Evolutionary conservation across 2,888 invertebrate species (phyloP).

Genomic region (Resseliella maxima): DNA sequence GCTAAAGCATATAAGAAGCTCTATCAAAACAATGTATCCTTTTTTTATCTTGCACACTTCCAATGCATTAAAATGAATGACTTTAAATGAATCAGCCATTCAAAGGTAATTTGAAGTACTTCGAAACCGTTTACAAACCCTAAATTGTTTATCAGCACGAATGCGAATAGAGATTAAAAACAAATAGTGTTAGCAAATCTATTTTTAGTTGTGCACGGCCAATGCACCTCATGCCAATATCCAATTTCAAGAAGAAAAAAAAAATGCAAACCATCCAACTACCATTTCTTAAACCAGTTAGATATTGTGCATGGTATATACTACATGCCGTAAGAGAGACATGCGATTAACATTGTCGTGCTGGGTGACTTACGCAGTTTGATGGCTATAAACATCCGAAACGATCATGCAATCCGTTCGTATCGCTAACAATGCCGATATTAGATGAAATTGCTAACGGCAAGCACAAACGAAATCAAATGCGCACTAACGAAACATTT

Average conservation of each 20-base stretch:
- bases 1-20: too few species aligned
- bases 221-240: conserved; percentile 19
- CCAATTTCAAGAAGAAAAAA: not conserved
- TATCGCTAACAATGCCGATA: not conserved
- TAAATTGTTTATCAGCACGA: not conserved
- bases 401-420: not conserved
- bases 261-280: not conserved
- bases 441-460: not conserved
- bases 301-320: not conserved
- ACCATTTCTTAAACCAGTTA: conserved; percentile 44
- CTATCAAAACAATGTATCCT: not conserved
- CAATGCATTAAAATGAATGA: not conserved
- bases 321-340: not conserved
- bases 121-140: not conserved
- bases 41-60: not conserved
- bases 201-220: conserved; percentile 1
- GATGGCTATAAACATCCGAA: not conserved
- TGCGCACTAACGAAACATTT: not conserved
- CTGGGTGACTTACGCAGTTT: conserved; percentile 35
- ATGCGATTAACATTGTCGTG: conserved; percentile 30
- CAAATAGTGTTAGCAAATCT: not conserved
- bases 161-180: not conserved
- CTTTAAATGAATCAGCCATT: not conserved
- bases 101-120: not conserved
- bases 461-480: not conserved